These are phyloP conservation scores for Xyliphius kryptos DNA, from an alignment of 2,113 vertebrate genomes.

Conservation along the genomic window DNA sequence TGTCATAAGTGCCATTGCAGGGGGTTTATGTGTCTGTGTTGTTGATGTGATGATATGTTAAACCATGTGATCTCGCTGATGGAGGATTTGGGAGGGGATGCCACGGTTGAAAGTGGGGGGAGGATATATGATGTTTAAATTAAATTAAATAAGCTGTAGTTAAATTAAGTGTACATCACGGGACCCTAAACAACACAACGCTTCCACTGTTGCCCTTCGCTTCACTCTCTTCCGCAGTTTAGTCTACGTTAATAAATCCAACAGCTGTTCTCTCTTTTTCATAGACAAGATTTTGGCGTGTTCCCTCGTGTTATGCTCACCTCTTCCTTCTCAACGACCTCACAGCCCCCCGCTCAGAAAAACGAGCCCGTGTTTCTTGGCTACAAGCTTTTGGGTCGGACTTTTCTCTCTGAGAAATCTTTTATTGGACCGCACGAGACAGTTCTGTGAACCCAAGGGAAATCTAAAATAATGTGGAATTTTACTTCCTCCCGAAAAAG, in stretches of 20 bases:
- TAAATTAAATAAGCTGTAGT: too few species aligned
- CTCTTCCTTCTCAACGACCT: constrained; percentile 22
- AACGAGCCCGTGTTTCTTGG: constrained; percentile 1
- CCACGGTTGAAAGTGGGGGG: too few species aligned
- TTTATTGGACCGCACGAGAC: background rate
- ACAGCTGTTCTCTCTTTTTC: constrained; percentile 37
- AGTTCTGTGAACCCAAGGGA: constrained; percentile 1
- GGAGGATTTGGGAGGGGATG: background rate
- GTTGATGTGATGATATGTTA: constrained; percentile 38
- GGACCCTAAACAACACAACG: background rate
- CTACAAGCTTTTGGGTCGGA: background rate
- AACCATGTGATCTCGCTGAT: background rate
- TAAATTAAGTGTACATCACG: constrained; percentile 11
- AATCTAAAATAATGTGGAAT: background rate
- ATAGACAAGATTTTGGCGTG: constrained; percentile 27
- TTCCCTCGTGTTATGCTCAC: constrained; percentile 10
- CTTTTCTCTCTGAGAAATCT: constrained; percentile 17
- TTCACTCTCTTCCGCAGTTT: constrained; percentile 25
- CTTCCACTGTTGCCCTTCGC: background rate
- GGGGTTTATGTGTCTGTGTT: constrained; percentile 27
- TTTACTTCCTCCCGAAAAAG: too few species aligned
- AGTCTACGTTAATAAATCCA: constrained; percentile 43
- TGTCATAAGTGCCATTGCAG: constrained; percentile 16
- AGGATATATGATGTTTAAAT: too few species aligned
- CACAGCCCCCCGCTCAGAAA: background rate